Base-by-base conservation (phyloP, 2,797 vertebrate genomes). In the Cuculus canorus region DNA sequence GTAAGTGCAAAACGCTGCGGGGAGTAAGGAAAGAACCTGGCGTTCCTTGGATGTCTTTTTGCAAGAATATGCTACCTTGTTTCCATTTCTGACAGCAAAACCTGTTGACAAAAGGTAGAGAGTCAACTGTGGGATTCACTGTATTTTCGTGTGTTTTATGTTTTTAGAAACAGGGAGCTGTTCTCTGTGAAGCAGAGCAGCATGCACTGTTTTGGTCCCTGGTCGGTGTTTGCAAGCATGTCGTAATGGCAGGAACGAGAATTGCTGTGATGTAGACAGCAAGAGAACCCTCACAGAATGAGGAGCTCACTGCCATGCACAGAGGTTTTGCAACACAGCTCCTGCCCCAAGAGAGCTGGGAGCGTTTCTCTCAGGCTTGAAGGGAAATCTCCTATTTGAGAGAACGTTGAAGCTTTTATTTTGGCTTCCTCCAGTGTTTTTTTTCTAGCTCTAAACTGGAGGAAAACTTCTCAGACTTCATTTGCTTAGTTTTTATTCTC, bases 221-320 rank as follows among this genome's bases (percentile, higher is more conserved):
- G 57, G 27, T 2, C 0, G 2, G 48, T 45, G 35, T 75, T 63
- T 53, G 32, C 41, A 78, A 53, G 54, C 1, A 3, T 0, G 1
- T 41, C 57, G 41, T 47, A 33, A 17, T 27, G 82, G 39, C 68
- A 71, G n/a, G 59, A 64, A 78, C 41, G 47, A 9, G 61, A 77
- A 69, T 81, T 75, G 87, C 61, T 48, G 39, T 47, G 75, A 37
- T 57, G 77, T 45, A 56, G 75, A 54, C 2, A 2, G 33, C 78
- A 32, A 0, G 1, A 52, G 66, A 84, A 48, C 4, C 21, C 22
- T 23, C 39, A 21, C 0, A 0, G 71, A 77, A 70, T 15, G 32
- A 41, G 71, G 52, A 92, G 60, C 75, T 82, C 86, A 30, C 37
- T 82, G 71, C 35, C 63, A 24, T 25, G 80, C 86, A 59, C n/a